Evolutionary conservation across 2,888 invertebrate species (phyloP).

Genomic region (Andrena haemorrhoa): DNA sequence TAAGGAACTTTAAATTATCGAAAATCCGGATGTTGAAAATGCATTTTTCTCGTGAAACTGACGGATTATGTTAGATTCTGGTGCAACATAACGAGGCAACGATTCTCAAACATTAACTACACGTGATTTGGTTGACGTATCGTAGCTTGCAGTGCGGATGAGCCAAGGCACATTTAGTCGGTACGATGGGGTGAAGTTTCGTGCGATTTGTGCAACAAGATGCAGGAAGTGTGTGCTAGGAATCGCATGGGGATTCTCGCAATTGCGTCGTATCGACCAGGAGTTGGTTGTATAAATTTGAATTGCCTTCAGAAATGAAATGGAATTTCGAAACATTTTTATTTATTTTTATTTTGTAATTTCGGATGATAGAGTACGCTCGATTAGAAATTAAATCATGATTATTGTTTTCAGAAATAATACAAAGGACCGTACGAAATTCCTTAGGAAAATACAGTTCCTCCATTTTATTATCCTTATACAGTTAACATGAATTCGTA

Average conservation of each 20-base stretch:
- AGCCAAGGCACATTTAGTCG: background rate
- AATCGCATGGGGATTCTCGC: conserved; percentile 22
- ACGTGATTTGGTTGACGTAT: background rate
- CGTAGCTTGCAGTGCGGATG: background rate
- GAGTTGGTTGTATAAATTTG: background rate
- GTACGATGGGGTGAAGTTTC: background rate
- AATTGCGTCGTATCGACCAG: background rate
- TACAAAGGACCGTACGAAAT: conserved; percentile 2
- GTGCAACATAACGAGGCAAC: background rate
- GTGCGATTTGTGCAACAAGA: conserved; percentile 20
- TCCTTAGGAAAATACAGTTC: conserved; percentile 24
- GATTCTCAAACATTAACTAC: background rate
- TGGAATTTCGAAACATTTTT: background rate
- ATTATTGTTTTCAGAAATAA: background rate
- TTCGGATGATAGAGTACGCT: too few species aligned
- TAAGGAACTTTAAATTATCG: background rate
- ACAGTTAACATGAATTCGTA: conserved; percentile 34
- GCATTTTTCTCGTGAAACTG: conserved; percentile 1
- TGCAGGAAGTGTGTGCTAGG: conserved; percentile 21
- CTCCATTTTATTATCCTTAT: conserved; percentile 48
- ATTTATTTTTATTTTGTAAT: too few species aligned
- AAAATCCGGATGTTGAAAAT: background rate
- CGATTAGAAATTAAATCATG: background rate
- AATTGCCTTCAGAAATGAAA: conserved; percentile 1
- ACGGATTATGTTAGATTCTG: background rate